Evolutionary conservation across 2,888 invertebrate species (phyloP), one percentile per base, ranked within the genome.

Genomic region (Argyresthia goedartella): DNA sequence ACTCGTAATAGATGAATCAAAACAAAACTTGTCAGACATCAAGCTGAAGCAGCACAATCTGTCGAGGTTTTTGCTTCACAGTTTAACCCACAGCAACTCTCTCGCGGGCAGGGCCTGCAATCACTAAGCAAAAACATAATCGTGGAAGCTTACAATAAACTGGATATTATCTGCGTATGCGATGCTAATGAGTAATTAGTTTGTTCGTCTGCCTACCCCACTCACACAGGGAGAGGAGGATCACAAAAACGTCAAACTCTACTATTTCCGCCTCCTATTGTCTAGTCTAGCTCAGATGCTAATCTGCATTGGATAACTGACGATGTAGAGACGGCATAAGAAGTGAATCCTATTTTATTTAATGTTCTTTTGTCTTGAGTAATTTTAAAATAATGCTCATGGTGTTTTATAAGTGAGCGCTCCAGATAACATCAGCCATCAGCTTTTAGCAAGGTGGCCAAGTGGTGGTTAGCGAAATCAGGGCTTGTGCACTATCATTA

Each of bases 241-340:
- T 64, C 68, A 65, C 68, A 81, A 81, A 78, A 84, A 80, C 69
- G 60, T 64, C 64, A 63, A 67, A 70, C 71, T 73, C 64, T 61
- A 74, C 64, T 67, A 73, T 82, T 78, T 81, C 81, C 79, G 71
- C 71, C 76, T 75, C 61, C 80, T 64, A 84, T 82, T 82, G 85
- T 85, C 70, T 81, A 35, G 46, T 11, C 49, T 48, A 49, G 43
- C 14, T 43, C 25, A 57, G 65, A 65, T 69, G 66, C 62, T 72
- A 69, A 80, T 80, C 79, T 78, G 66, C 67, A 69, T 69, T 67
- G 70, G 73, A 76, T 78, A 76, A 77, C 71, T 76, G 71, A 64
- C 56, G 56, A 53, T 53, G 55, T 52, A 44, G 14, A 9, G 44
- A 15, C 15, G 9, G 9, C 44, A 44, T 13, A 44, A 44, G 14